phyloP scores from a whole-genome alignment of 2,888 invertebrate species.

The Bellardia pandia region DNA sequence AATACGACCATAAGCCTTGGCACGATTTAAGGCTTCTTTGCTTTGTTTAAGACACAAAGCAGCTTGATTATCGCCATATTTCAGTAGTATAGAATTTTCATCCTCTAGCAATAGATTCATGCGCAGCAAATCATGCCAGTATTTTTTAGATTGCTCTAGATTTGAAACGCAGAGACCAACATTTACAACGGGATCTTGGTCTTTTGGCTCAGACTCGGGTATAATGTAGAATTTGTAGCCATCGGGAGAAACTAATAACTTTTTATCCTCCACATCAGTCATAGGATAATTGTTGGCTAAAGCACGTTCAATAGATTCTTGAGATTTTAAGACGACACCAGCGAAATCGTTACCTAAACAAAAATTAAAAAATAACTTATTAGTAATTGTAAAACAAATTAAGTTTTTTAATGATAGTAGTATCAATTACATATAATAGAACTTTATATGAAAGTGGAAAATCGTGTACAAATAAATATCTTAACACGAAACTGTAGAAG shows the following conservation, averaged over 20 bases:
- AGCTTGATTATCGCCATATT: constrained; percentile 90
- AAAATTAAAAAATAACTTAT: not conserved
- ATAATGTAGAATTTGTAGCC: constrained; percentile 94
- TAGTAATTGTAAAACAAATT: not conserved
- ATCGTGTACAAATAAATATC: too few relatives aligned
- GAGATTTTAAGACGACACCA: constrained; percentile 93
- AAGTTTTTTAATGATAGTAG: too few relatives aligned
- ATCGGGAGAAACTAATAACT: constrained; percentile 93
- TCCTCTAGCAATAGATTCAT: constrained; percentile 89
- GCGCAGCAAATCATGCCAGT: constrained; percentile 92
- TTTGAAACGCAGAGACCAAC: constrained; percentile 92
- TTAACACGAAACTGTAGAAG: too few relatives aligned
- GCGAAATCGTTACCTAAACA: constrained; percentile 91
- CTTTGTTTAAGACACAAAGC: constrained; percentile 88
- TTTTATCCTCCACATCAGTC: constrained; percentile 86
- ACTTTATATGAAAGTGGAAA: too few relatives aligned
- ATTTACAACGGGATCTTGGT: constrained; percentile 91
- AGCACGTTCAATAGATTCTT: constrained; percentile 90
- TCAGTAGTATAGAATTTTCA: constrained; percentile 87
- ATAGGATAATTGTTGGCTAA: constrained; percentile 90
- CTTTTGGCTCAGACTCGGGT: constrained; percentile 88
- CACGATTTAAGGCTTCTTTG: constrained; percentile 88
- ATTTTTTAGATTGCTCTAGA: constrained; percentile 90
- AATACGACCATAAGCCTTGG: constrained; percentile 96
- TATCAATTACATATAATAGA: too few relatives aligned